phyloP scores from a whole-genome alignment of 1,140 invertebrate species.

The Temnothorax nylanderi region DNA sequence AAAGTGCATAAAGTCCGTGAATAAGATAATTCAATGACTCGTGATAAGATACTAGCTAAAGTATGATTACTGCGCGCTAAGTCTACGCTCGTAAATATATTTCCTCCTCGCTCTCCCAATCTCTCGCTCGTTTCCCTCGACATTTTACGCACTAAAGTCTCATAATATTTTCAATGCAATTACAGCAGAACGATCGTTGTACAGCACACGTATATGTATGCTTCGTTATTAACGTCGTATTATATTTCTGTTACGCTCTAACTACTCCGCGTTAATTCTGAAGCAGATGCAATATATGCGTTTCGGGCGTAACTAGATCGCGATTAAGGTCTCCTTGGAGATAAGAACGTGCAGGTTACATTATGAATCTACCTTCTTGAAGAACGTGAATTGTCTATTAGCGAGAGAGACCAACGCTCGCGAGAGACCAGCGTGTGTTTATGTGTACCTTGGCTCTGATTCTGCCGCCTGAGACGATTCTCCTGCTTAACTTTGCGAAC shows the following conservation, averaged over 20 bases:
- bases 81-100: neutral
- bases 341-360: conserved; percentile 3
- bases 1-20: neutral
- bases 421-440: neutral
- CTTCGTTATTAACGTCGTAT: conserved; percentile 33
- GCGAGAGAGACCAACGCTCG: neutral
- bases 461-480: conserved; percentile 81
- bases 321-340: neutral
- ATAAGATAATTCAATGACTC: neutral
- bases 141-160: neutral
- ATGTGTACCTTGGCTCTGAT: conserved; percentile 79
- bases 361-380: neutral
- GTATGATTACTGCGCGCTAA: neutral
- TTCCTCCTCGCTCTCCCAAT: neutral
- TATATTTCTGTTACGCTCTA: neutral
- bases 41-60: neutral
- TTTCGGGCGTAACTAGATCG: conserved; percentile 1
- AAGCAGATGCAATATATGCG: neutral
- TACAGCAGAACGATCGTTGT: neutral
- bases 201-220: neutral
- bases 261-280: conserved; percentile 13
- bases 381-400: neutral
- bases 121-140: neutral
- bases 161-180: conserved; percentile 18
- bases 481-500: conserved; percentile 84